A percentile compares a stretch with the other conserved stretches of the same genome.
Evolutionary conservation across 1,140 invertebrate genomes (phyloP).

Genomic region (Tribolium castaneum): DNA sequence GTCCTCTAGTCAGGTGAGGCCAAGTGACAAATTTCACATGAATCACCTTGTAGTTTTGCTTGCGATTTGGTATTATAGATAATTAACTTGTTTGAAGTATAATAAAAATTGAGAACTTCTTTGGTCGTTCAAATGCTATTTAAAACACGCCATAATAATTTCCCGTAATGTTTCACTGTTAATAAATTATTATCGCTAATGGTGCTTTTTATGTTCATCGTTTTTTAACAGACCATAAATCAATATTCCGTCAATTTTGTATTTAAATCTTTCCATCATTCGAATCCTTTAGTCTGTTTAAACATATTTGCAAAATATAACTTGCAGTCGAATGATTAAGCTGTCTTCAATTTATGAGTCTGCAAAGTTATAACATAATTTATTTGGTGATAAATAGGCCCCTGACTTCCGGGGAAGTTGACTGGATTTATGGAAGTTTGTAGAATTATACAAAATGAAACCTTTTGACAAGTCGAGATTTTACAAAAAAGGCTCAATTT

Average conservation of each 20-base stretch:
- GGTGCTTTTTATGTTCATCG: too few relatives aligned
- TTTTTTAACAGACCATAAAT: too few relatives aligned
- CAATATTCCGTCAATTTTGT: not conserved
- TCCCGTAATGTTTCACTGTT: too few relatives aligned
- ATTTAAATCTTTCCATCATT: not conserved
- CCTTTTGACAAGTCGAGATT: not conserved
- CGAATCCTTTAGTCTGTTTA: not conserved
- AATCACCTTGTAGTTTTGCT: too few relatives aligned
- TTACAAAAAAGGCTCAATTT: not conserved
- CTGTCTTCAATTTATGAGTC: not conserved
- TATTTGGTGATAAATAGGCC: not conserved
- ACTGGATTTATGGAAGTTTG: not conserved
- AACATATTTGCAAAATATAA: not conserved
- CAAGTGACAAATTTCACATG: too few relatives aligned
- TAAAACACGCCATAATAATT: too few relatives aligned
- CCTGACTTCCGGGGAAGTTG: not conserved
- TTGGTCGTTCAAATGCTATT: too few relatives aligned
- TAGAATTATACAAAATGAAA: not conserved
- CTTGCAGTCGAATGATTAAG: not conserved
- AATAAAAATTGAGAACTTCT: too few relatives aligned
- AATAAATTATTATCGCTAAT: too few relatives aligned
- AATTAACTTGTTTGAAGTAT: too few relatives aligned
- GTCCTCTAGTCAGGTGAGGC: too few relatives aligned
- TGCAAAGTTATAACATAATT: constrained; percentile 1
- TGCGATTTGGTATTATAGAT: too few relatives aligned